These are phyloP conservation scores for Ellobius talpinus DNA, from an alignment of 2,113 vertebrate genomes.

Conservation along the genomic window DNA sequence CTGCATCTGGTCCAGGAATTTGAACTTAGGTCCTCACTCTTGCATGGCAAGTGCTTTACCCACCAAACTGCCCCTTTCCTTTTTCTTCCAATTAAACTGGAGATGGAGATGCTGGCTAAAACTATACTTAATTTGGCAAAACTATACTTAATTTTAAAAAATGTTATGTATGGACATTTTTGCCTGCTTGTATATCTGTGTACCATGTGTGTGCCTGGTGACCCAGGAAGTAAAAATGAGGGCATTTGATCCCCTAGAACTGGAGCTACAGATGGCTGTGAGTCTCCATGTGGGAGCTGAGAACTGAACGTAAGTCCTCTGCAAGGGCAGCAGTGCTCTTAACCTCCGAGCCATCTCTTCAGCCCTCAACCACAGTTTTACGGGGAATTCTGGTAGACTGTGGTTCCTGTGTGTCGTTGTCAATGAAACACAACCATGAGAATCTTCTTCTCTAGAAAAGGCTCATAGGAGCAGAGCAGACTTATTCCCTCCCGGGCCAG, in stretches of 20 bases:
- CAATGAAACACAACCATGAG: not conserved
- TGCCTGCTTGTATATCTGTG: not conserved
- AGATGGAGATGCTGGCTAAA: not conserved
- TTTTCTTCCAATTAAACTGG: not conserved
- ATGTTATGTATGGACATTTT: not conserved
- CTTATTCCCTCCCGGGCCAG: not conserved
- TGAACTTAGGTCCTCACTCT: not conserved
- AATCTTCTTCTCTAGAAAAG: not conserved
- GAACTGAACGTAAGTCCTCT: not conserved
- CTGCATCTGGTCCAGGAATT: not conserved
- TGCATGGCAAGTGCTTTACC: not conserved
- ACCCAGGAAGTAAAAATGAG: not conserved
- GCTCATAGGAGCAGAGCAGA: not conserved
- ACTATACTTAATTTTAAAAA: not conserved
- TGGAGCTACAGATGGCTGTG: not conserved
- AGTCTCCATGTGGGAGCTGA: not conserved
- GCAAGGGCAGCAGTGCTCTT: not conserved
- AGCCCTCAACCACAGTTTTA: not conserved
- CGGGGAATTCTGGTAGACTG: fast-evolving
- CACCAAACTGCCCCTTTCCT: not conserved
- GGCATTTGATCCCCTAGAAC: not conserved
- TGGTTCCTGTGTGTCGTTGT: fast-evolving
- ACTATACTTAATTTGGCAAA: not conserved
- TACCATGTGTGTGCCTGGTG: not conserved
- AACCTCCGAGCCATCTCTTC: not conserved